Percentiles rank a stretch among this genome's conserved stretches.
Conservation (phyloP, 1,140 invertebrate species). For the Ladona fulva region DNA sequence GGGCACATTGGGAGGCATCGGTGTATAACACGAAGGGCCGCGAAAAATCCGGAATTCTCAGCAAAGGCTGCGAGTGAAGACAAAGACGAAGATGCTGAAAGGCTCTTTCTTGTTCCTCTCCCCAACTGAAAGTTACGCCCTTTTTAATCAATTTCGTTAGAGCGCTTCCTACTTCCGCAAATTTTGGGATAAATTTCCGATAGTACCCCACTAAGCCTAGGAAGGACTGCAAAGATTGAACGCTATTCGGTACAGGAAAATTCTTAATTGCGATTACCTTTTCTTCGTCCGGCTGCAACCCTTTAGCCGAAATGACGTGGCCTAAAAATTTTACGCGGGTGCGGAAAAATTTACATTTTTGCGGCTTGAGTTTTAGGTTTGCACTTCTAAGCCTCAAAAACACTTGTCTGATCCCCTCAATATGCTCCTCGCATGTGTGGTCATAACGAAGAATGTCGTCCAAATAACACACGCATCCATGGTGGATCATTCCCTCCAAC, state of each 20-base stretch:
- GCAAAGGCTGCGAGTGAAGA: background rate
- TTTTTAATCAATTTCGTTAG: constrained; percentile 14
- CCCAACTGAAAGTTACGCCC: constrained; percentile 16
- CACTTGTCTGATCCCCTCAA: background rate
- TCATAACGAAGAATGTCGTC: constrained; percentile 11
- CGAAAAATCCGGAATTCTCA: background rate
- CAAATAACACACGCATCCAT: background rate
- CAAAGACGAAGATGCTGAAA: background rate
- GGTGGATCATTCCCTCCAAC: background rate
- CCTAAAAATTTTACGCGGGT: background rate
- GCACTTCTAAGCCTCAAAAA: background rate
- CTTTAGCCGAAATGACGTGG: background rate
- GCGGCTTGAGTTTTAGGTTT: background rate
- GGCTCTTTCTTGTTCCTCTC: constrained; percentile 13
- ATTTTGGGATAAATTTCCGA: constrained; percentile 20
- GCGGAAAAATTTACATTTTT: constrained; percentile 14
- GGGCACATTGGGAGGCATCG: background rate
- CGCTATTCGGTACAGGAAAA: background rate
- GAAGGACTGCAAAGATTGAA: constrained; percentile 14
- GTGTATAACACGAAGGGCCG: background rate
- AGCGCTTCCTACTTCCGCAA: constrained; percentile 15
- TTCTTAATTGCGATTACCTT: constrained; percentile 12
- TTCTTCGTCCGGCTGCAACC: background rate
- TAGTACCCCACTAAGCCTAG: constrained; percentile 20
- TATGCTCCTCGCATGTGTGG: background rate